phyloP scores from a whole-genome alignment of 1,140 invertebrate genomes.

The Nephotettix cincticeps region DNA sequence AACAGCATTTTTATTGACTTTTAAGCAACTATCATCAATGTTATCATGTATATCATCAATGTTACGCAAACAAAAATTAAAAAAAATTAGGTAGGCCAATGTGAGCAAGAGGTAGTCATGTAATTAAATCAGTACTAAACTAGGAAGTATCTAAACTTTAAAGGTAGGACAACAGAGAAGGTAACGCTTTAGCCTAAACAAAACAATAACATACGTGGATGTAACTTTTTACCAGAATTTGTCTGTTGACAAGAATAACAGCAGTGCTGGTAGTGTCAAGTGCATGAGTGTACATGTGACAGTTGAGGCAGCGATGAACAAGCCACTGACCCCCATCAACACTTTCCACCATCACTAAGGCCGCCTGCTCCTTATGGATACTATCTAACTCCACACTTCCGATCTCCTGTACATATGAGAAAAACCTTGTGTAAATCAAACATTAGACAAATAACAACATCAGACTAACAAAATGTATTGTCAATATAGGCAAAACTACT shows the following conservation, averaged over 20 bases:
- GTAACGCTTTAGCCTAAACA: too few relatives aligned
- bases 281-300: slow-evolving; percentile 53
- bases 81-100: too few relatives aligned
- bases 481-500: neutral
- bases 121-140: too few relatives aligned
- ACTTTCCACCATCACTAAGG: slow-evolving; percentile 49
- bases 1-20: too few relatives aligned
- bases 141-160: too few relatives aligned
- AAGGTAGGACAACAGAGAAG: too few relatives aligned
- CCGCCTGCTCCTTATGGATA: slow-evolving; percentile 51
- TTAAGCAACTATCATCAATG: too few relatives aligned
- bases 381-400: slow-evolving; percentile 45
- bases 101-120: too few relatives aligned
- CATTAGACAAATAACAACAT: neutral
- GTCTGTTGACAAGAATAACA: slow-evolving; percentile 49
- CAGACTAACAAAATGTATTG: neutral
- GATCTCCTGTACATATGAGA: slow-evolving; percentile 22
- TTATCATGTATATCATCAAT: too few relatives aligned
- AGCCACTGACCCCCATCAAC: slow-evolving; percentile 52
- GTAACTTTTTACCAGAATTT: slow-evolving; percentile 52
- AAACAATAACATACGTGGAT: too few relatives aligned
- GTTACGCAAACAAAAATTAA: too few relatives aligned
- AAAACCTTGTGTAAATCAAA: neutral
- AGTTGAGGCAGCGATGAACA: slow-evolving; percentile 52
- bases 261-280: slow-evolving; percentile 52